Base-by-base conservation (phyloP, 2,113 vertebrate genomes). In the Melospiza georgiana region DNA sequence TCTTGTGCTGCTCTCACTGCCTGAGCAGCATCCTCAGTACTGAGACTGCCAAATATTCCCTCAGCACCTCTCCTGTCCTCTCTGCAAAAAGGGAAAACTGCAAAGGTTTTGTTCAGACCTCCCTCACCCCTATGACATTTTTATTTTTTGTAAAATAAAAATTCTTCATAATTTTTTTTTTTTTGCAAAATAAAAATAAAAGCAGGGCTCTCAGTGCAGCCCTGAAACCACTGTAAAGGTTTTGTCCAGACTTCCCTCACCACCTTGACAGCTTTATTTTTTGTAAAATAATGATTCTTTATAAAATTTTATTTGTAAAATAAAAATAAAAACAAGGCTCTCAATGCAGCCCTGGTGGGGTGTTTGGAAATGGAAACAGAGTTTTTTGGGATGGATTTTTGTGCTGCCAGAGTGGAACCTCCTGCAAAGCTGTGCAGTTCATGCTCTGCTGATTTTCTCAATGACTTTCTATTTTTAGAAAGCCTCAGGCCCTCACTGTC, bases 381-480 rank as follows among this genome's bases (percentile, higher is more conserved):
- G 19, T 67, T 69, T 16, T 15, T 68, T 75, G 58, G 67, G 82
- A 4, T 15, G 44, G 1, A 3, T 17, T 17, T 39, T 1, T 5
- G 24, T 58, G 49, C 52, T 41, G 31, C 1, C 67, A 63, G 44
- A 33, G 59, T 95, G 96, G 95, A 90, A 84, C 52, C 91, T 95
- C 95, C 94, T 92, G 92, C 86, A 83, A 80, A 89, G 93, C 95
- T 71, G 61, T 68, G 94, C 89, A 89, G 71, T 96, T 97, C 96
- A 97, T 12, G 94, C 97, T 96, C 95, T 86, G 94, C 27, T 97
- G 96, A 84, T 94, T 97, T 96, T 97, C 97, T 97, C 96, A 96
- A 96, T 95, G 97, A 96, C 96, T 97, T 97, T 94, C 96, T 97
- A 97, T 97, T 97, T 97, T 88, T 94, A 97, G 96, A 39, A 82